Conservation (phyloP, 2,113 vertebrate genomes). For the Glaucomys volans region DNA sequence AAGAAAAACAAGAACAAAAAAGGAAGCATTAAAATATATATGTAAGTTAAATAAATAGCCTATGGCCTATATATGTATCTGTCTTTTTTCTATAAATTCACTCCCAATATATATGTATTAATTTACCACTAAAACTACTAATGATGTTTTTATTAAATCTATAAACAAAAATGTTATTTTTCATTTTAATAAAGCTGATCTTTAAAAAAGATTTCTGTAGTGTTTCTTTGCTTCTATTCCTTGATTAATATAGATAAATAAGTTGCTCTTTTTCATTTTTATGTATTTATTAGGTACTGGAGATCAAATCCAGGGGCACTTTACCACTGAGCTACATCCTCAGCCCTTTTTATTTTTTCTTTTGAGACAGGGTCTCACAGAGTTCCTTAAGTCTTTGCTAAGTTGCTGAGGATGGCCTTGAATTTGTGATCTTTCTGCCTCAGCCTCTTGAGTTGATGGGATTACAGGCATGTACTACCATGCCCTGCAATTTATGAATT, state of each 20-base stretch:
- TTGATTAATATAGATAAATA: slow-evolving; percentile 68
- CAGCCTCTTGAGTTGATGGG: not conserved
- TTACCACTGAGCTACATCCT: not conserved
- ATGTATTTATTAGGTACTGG: not conserved
- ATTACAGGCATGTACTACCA: not conserved
- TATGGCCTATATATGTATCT: not conserved
- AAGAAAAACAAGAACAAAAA: too few species aligned
- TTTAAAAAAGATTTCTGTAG: not conserved
- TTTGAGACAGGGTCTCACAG: not conserved
- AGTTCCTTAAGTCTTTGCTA: too few species aligned
- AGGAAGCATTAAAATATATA: not conserved
- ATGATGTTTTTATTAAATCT: not conserved
- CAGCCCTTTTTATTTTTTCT: not conserved
- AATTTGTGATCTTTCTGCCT: not conserved
- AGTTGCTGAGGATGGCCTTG: not conserved
- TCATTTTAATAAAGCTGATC: not conserved
- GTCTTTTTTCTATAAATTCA: not conserved
- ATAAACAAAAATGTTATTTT: not conserved
- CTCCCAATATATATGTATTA: not conserved
- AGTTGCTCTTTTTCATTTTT: not conserved
- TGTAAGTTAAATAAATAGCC: not conserved
- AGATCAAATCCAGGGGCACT: not conserved
- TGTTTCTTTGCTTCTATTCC: not conserved
- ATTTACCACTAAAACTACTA: not conserved
- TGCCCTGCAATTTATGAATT: not conserved